These are phyloP conservation scores for Kryphioiulus occultus DNA, from an alignment of 2,888 invertebrate genomes.

Conservation along the genomic window DNA sequence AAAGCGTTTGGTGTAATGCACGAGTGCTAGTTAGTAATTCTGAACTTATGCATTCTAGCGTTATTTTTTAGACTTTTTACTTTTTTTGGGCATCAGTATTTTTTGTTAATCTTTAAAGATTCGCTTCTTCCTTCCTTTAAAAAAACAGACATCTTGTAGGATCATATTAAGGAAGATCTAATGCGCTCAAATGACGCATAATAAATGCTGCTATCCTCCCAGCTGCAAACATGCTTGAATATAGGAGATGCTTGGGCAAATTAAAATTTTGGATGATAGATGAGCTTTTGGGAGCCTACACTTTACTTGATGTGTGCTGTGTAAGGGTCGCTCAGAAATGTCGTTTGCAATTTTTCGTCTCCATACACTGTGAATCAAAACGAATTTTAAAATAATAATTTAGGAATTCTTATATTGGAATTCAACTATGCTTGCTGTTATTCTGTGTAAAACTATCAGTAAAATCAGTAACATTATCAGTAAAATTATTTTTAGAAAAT, in stretches of 20 bases:
- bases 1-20: neutral
- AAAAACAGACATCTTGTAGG: slow-evolving; percentile 17
- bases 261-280: slow-evolving; percentile 4
- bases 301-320: neutral
- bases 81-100: neutral
- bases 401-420: no score
- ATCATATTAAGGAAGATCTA: neutral
- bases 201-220: slow-evolving; percentile 25
- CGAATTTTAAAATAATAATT: no score
- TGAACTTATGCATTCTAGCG: neutral
- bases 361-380: no score
- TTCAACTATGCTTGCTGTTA: no score
- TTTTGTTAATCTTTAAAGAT: neutral
- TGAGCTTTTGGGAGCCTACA: neutral
- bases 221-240: slow-evolving; percentile 26
- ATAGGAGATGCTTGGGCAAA: neutral
- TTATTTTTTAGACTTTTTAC: neutral
- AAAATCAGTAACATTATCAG: no score
- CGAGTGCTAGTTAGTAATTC: neutral
- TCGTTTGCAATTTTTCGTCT: neutral
- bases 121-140: neutral
- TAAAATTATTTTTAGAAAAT: no score
- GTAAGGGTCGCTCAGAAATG: neutral
- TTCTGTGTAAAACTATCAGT: no score
- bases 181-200: slow-evolving; percentile 24